Evolutionary conservation across 2,113 vertebrate species (phyloP).

Genomic region (Pseudolaguvia tuberculata): DNA sequence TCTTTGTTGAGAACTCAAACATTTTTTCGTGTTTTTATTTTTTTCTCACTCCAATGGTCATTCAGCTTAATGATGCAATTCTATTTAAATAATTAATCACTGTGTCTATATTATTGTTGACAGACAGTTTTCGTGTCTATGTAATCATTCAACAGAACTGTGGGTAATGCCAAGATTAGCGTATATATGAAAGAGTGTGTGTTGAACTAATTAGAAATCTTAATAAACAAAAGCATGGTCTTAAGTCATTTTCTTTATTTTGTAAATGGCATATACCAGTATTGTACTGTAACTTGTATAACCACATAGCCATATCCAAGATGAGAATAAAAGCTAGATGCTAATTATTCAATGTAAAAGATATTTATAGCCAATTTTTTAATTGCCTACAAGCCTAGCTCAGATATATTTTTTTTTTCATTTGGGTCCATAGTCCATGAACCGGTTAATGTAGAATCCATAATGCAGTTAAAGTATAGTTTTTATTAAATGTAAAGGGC

Average conservation of each 20-base stretch:
- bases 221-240: not conserved
- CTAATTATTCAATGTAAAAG: not conserved
- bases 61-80: not conserved
- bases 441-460: too few species aligned
- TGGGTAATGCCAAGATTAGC: not conserved
- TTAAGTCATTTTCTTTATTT: constrained; percentile 4
- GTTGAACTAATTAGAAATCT: not conserved
- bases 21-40: not conserved
- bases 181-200: not conserved
- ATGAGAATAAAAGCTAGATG: not conserved
- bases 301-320: not conserved
- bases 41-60: not conserved
- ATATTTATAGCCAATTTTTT: not conserved
- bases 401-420: not conserved
- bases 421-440: too few species aligned
- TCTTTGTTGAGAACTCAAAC: not conserved
- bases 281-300: constrained; percentile 1
- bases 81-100: constrained; percentile 2
- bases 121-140: constrained; percentile 5
- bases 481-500: too few species aligned
- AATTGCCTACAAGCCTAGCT: not conserved
- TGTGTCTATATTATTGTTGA: constrained; percentile 17
- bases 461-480: too few species aligned
- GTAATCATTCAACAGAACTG: not conserved
- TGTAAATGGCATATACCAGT: constrained; percentile 13